A percentile compares a stretch with the other conserved stretches of the same genome.
Evolutionary conservation across 2,113 vertebrate genomes (phyloP).

Genomic region (Nesogale talazaci): DNA sequence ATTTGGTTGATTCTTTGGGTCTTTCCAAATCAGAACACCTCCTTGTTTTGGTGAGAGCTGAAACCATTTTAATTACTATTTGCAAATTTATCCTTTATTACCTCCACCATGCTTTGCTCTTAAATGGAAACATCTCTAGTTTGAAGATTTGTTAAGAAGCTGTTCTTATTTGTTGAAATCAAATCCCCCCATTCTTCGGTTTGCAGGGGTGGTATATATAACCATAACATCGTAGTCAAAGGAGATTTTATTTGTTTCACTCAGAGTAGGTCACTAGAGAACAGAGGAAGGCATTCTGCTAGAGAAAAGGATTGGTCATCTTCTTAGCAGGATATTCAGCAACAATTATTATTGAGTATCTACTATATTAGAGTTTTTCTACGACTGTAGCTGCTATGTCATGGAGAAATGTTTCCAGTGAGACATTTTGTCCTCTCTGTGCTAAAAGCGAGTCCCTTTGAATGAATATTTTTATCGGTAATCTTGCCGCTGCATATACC

Average conservation of each 20-base stretch:
- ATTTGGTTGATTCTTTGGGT: constrained; percentile 1
- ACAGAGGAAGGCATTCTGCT: background rate
- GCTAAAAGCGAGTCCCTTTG: background rate
- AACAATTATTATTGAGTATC: background rate
- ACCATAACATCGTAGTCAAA: background rate
- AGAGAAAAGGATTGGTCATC: background rate
- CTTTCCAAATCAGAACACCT: background rate
- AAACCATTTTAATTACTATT: constrained; percentile 64
- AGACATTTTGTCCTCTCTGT: background rate
- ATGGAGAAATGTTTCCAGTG: background rate
- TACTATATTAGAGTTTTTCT: background rate
- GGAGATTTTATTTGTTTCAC: constrained; percentile 27
- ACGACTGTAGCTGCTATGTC: background rate
- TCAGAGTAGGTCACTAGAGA: constrained; percentile 32
- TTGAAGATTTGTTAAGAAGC: constrained; percentile 70
- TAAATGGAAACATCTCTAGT: background rate
- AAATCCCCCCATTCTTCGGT: constrained; percentile 4
- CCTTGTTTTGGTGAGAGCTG: constrained; percentile 43
- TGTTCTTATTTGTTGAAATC: constrained; percentile 16
- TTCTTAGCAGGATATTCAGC: background rate
- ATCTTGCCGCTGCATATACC: too few species aligned
- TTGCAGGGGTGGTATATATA: background rate
- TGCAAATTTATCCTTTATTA: constrained; percentile 59
- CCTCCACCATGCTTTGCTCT: constrained; percentile 32
- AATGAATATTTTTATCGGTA: too few species aligned